Evolutionary conservation across 1,140 invertebrate species (phyloP).

Genomic region (Acyrthosiphon pisum): DNA sequence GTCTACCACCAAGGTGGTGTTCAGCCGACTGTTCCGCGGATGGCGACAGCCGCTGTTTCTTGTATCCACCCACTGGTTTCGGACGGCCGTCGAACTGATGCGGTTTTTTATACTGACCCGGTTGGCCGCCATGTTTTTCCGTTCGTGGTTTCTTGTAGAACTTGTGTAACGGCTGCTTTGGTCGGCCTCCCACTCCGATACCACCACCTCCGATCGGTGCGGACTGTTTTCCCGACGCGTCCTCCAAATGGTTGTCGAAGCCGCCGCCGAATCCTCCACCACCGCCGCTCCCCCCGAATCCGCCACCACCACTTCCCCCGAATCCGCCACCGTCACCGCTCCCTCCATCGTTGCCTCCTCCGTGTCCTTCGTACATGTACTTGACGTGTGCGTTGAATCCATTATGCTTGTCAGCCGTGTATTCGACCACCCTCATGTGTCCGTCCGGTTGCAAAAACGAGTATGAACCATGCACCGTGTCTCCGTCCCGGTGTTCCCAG

Average conservation of each 20-base stretch:
- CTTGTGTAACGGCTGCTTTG: neutral
- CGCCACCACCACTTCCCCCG: slow-evolving; percentile 58
- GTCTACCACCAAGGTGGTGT: neutral
- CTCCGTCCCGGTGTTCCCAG: slow-evolving; percentile 66
- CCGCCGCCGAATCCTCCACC: slow-evolving; percentile 59
- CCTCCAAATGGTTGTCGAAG: neutral
- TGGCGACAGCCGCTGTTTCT: neutral
- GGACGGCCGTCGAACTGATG: neutral
- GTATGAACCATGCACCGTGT: slow-evolving; percentile 67
- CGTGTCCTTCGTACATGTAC: slow-evolving; percentile 39
- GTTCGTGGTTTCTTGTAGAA: slow-evolving; percentile 34
- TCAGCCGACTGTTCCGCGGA: neutral
- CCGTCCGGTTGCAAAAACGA: slow-evolving; percentile 66
- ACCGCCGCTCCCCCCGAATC: slow-evolving; percentile 59
- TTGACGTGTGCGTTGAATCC: slow-evolving; percentile 65
- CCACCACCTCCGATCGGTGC: neutral
- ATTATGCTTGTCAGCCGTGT: slow-evolving; percentile 64
- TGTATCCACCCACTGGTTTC: neutral
- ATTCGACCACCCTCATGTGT: slow-evolving; percentile 64
- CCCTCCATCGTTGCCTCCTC: slow-evolving; percentile 47
- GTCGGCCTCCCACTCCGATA: neutral
- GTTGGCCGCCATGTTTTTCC: neutral
- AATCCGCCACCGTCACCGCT: slow-evolving; percentile 58
- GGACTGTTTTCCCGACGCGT: neutral
- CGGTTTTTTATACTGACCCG: neutral